Base-by-base conservation (phyloP, 2,113 vertebrate genomes). In the Cervus canadensis region DNA sequence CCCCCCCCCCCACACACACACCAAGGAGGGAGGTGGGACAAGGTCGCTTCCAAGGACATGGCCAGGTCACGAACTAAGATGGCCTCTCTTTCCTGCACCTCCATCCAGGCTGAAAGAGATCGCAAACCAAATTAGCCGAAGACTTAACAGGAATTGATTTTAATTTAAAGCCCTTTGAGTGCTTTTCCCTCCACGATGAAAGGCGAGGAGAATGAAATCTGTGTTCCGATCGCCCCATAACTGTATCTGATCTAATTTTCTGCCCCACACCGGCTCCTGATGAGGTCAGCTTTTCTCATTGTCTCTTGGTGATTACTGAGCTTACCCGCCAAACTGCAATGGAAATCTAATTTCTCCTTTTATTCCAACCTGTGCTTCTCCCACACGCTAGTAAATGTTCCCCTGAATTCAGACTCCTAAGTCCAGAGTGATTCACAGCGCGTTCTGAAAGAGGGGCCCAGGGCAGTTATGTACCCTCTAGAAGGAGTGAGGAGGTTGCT, bases 121-220 rank as follows among this genome's bases (percentile, higher is more conserved):
- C 2, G 6, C 92, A 87, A 87, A 76, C 92, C 95, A 94, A 87
- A 93, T 45, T 43, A 97, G 84, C 95, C 95, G 28, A 15, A 94
- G 97, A 62, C 5, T 94, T n/a, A 36, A 81, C 56, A 81, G 91
- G 89, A 96, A 98, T 92, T 86, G 97, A 97, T 98, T 98, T 98
- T 96, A 96, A 88, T 97, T 98, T 93, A 95, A 94, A 96, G 95
- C 14, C 9, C 86, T 71, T 40, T 89, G 89, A 71, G 16, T 87
- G 88, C 97, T 94, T 95, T 57, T 74, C 19, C 98, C 97, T 79
- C 95, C 2, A 11, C 13, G 64, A 87, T 91, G 95, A 87, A 96
- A 78, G 92, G 92, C 84, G 50, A 16, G 11, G 0, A 15, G 67
- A 25, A 48, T 3, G 56, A 25, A 62, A 1, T 6, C 59, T 12